Evolutionary conservation across 1,140 invertebrate species (phyloP).

Genomic region (Lepidurus arcticus): DNA sequence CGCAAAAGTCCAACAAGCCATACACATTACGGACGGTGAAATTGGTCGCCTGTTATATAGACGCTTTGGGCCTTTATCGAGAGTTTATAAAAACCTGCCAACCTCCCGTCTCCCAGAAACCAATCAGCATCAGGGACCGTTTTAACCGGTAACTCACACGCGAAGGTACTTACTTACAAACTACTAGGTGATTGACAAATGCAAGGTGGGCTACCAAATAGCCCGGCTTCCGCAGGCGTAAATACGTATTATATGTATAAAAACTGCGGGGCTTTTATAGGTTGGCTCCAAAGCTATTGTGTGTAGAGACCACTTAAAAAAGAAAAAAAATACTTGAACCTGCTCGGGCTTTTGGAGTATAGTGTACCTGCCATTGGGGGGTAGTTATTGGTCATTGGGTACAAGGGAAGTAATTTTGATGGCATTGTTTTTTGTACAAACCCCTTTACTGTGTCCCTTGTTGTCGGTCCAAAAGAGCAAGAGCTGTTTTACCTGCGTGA

Average conservation of each 20-base stretch:
- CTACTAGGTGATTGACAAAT: too few species aligned
- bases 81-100: neutral
- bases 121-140: neutral
- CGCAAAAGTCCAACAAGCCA: neutral
- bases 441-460: neutral
- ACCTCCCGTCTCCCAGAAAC: neutral
- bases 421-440: neutral
- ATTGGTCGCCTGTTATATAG: neutral
- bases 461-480: neutral
- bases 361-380: too few species aligned
- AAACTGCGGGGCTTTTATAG: too few species aligned
- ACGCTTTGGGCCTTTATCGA: neutral
- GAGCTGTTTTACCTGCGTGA: slow-evolving; percentile 10
- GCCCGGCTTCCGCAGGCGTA: too few species aligned
- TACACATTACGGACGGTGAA: neutral
- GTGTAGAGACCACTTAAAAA: too few species aligned
- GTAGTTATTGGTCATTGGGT: neutral
- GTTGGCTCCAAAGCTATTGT: too few species aligned
- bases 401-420: neutral
- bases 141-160: neutral
- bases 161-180: neutral
- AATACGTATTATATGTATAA: too few species aligned
- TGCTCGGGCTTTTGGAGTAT: too few species aligned
- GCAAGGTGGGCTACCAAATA: too few species aligned
- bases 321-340: too few species aligned